Evolutionary conservation across 2,797 vertebrate genomes (phyloP).

Genomic region (Syngnathus rostellatus): DNA sequence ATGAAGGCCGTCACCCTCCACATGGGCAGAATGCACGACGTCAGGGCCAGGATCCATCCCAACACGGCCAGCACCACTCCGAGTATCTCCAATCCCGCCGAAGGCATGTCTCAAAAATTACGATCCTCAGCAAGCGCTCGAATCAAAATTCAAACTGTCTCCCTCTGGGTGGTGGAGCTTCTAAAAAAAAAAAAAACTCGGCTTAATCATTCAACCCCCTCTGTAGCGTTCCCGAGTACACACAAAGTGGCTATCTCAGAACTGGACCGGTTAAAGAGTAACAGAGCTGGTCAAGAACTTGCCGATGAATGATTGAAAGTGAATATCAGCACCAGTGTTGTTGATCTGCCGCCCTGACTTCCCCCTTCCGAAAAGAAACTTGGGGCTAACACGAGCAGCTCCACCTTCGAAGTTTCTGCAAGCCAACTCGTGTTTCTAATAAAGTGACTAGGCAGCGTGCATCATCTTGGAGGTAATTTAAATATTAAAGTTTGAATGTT

Average conservation of each 20-base stretch:
- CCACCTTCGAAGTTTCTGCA: too few relatives aligned
- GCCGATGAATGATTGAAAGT: constrained; percentile 40
- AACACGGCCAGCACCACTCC: constrained; percentile 73
- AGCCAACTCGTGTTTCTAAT: neutral
- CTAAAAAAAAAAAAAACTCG: constrained; percentile 12
- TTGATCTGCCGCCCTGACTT: neutral
- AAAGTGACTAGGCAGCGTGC: neutral
- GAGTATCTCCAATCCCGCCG: constrained; percentile 79
- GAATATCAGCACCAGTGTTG: neutral
- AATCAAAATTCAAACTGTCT: constrained; percentile 28
- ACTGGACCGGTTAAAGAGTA: constrained; percentile 62
- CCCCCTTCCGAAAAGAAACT: neutral
- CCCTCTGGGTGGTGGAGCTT: constrained; percentile 19
- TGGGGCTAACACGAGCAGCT: too few relatives aligned
- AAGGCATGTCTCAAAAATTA: constrained; percentile 54
- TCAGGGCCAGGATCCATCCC: constrained; percentile 77
- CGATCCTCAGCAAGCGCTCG: too few relatives aligned
- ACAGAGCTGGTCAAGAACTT: constrained; percentile 35
- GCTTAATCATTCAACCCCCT: constrained; percentile 63
- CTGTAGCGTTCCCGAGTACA: constrained; percentile 48
- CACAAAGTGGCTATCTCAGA: constrained; percentile 34
- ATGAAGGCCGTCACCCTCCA: constrained; percentile 86
- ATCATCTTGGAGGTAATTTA: neutral
- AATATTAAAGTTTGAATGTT: neutral
- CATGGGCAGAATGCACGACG: constrained; percentile 80